Percentiles rank a stretch among this genome's conserved stretches.
Conservation (phyloP, 2,797 vertebrate genomes). For the Cynopterus sphinx region DNA sequence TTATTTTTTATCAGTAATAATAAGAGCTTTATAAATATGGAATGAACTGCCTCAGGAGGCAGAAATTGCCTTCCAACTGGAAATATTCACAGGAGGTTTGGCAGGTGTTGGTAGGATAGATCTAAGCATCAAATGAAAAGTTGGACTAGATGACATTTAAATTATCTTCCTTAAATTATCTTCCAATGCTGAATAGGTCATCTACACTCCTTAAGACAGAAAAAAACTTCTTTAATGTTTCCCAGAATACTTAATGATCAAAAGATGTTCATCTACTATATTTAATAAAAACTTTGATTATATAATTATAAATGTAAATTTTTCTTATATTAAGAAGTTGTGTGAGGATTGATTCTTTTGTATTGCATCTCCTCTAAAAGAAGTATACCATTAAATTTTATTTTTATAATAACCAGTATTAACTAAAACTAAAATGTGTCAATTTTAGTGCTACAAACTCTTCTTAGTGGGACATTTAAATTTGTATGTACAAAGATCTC, state of each 20-base stretch:
- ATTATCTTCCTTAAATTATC: conserved; percentile 39
- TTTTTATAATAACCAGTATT: not conserved
- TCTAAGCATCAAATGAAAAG: not conserved
- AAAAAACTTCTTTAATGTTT: not conserved
- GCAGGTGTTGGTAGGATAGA: not conserved
- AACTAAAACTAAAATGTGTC: not conserved
- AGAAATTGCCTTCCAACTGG: not conserved
- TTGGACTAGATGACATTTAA: not conserved
- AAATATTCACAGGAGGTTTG: not conserved
- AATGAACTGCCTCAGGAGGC: not conserved
- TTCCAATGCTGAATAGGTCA: not conserved
- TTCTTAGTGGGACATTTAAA: not conserved
- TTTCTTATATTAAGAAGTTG: not conserved
- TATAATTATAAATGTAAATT: not conserved
- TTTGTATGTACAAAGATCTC: not conserved
- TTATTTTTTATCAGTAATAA: not conserved
- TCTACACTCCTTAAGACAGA: not conserved
- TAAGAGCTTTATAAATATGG: not conserved
- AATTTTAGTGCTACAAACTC: not conserved
- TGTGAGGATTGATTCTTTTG: not conserved
- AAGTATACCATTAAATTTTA: not conserved
- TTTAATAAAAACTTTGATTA: not conserved
- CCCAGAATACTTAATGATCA: not conserved
- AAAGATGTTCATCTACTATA: not conserved
- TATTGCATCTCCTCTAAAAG: not conserved